Percentiles rank a stretch among this genome's conserved stretches.
phyloP scores from a whole-genome alignment of 2,113 vertebrate genomes.

The Brachypodius melanocephalos region DNA sequence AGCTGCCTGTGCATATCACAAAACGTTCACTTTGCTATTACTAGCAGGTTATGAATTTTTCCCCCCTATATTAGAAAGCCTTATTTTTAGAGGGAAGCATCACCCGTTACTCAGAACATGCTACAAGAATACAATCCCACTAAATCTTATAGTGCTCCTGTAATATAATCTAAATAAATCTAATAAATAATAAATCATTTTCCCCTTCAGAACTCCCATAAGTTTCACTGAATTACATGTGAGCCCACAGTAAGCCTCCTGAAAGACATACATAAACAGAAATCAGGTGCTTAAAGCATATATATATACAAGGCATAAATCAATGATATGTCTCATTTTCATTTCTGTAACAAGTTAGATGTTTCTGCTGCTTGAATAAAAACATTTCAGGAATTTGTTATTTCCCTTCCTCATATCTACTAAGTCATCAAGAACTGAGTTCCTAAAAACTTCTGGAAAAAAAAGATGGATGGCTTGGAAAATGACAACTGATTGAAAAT shows the following conservation, averaged over 20 bases:
- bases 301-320: not conserved
- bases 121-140: not conserved
- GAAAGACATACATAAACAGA: not conserved
- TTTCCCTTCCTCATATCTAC: not conserved
- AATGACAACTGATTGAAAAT: not conserved
- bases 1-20: not conserved
- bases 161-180: not conserved
- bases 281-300: not conserved
- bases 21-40: not conserved
- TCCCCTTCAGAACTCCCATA: not conserved
- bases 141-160: not conserved
- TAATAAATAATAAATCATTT: not conserved
- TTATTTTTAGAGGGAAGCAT: not conserved
- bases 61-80: not conserved
- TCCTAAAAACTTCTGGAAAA: not conserved
- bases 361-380: not conserved
- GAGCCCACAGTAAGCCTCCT: not conserved
- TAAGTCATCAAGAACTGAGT: not conserved
- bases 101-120: not conserved
- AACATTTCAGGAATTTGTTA: not conserved
- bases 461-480: not conserved
- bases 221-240: not conserved
- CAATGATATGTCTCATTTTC: not conserved
- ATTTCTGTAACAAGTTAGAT: not conserved
- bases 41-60: not conserved